These are phyloP conservation scores for Amblyopsis rosae DNA, from an alignment of 2,113 vertebrate genomes.

Conservation along the genomic window DNA sequence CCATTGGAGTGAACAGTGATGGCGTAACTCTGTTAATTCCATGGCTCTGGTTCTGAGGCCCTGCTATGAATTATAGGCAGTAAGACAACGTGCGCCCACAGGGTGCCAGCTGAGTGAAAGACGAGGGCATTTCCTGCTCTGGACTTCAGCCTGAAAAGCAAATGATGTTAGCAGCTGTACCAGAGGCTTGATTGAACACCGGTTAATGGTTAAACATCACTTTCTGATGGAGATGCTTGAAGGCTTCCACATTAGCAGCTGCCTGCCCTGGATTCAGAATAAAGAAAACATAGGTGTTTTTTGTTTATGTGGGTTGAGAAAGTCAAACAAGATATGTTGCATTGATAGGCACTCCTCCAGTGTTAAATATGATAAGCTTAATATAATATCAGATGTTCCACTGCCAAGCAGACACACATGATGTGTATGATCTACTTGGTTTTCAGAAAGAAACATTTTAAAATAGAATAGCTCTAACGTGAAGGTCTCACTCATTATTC, in stretches of 20 bases:
- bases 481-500: constrained; percentile 25
- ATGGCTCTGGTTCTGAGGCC: constrained; percentile 57
- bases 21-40: no score
- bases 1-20: no score
- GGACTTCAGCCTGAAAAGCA: constrained; percentile 5
- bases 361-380: constrained; percentile 36
- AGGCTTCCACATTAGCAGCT: constrained; percentile 27
- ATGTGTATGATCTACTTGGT: constrained; percentile 14
- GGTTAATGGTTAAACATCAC: constrained; percentile 49
- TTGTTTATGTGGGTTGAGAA: constrained; percentile 18
- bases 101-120: constrained; percentile 37
- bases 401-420: constrained; percentile 41
- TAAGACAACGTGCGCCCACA: not conserved
- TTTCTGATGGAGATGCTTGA: not conserved
- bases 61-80: not conserved
- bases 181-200: constrained; percentile 37
- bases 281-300: constrained; percentile 11
- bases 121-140: constrained; percentile 3
- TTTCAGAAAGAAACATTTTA: constrained; percentile 16
- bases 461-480: constrained; percentile 41
- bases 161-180: not conserved
- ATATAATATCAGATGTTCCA: constrained; percentile 35
- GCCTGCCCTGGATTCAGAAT: constrained; percentile 26
- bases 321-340: constrained; percentile 2
- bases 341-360: constrained; percentile 29